Base-by-base conservation (phyloP, 2,113 vertebrate genomes). In the Prietella phreatophila region DNA sequence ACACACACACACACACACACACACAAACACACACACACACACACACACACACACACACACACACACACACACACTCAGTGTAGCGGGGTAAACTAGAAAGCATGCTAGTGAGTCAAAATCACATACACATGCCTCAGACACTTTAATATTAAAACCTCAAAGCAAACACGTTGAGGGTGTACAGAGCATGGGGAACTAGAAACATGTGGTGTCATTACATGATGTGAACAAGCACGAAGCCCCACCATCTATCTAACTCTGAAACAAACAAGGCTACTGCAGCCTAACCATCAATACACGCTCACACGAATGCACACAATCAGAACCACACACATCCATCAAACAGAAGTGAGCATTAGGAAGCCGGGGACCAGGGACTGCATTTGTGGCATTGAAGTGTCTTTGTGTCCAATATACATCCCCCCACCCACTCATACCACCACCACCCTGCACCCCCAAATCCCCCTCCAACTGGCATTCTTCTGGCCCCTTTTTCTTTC, bases 401-500 rank as follows among this genome's bases (percentile, higher is more conserved):
- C 86, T 91, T 91, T 91, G 86, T 91, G 82, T 84, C 30, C 25
- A 10, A 50, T 10, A 50, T 50, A 10, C 47, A 60, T n/a, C 53
- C 33, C 88, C 33, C 22, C 80, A 9, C 84, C 33, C 63, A 47
- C 42, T 6, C 42, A 47, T 47, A 47, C 81, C 75, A 5, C 36
- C 8, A 39, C 56, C 36, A 61, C 30, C 42, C 80, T 82, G 56
- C 67, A 69, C 85, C 87, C 75, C 83, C 14, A 83, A 85, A 79
- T 58, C 85, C 82, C 81, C 82, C 76, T 80, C 33, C 30, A 50
- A 86, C 82, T 82, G 69, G 78, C 89, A 89, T 88, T 90, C 84
- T 85, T 89, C 78, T 69, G 82, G 85, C 78, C 82, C 75, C 88
- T 82, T 90, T 92, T 83, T 89, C 86, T 90, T 87, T 73, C 25